Evolutionary conservation across 1,140 invertebrate genomes (phyloP), one percentile per base, ranked within the genome.

Genomic region (Diorhabda carinulata): DNA sequence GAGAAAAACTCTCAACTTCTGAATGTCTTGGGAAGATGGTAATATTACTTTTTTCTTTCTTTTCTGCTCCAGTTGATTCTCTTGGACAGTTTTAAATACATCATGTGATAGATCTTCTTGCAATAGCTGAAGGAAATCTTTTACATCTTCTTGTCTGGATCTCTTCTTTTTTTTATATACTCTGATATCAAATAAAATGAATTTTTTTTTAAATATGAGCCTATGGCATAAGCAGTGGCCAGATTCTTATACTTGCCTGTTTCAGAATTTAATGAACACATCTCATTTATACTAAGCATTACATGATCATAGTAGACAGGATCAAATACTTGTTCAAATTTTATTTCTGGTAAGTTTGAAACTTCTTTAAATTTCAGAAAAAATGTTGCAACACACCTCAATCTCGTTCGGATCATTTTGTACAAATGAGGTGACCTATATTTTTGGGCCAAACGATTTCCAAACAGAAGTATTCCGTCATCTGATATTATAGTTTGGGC

Each of bases 21-120:
- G 3, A 9, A 61, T 62, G 41, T 68, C 66, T 47, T 68, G 8
- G 25, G 8, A 41, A 0, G 44, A 41, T 40, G 66, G 66, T 2
- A 68, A 52, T 4, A 9, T 8, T 43, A 62, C 8, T 44, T 44
- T 61, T 62, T 68, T 68, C n/a, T 52, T n/a, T 25, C 67, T 9
- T 41, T 60, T 61, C 43, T 42, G 8, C 43, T 59, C 56, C 7
- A 56, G 8, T 59, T 66, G 65, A 66, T 58, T 59, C 60, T 67
- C 57, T 10, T n/a, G 9, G 8, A 67, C 65, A 60, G 57, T 67
- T 67, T 43, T 67, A 57, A 60, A 60, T 6, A 67, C 42, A 43
- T 9, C 52, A 67, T 25, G 9, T 41, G 65, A 8, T n/a, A 66
- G 4, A 41, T n/a, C 65, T 57, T 66, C 8, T 10, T 66, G 10